Conservation (phyloP, 2,113 vertebrate genomes). For the Chloropsis cyanopogon region DNA sequence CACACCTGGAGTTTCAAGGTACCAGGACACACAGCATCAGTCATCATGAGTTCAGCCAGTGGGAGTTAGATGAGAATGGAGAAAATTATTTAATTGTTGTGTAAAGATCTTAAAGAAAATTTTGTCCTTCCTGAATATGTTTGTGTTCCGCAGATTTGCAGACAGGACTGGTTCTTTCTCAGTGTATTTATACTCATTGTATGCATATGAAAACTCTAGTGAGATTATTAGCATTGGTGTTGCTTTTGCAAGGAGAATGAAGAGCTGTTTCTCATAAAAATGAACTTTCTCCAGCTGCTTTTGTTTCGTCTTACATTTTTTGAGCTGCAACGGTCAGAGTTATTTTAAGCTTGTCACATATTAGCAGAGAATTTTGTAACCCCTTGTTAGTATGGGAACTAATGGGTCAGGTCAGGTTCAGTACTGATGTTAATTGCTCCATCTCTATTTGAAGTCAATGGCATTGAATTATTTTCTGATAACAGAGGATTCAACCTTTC, state of each 20-base stretch:
- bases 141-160: background rate
- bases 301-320: background rate
- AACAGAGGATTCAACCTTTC: background rate
- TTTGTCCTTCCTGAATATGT: background rate
- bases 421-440: background rate
- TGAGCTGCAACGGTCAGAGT: background rate
- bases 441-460: background rate
- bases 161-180: background rate
- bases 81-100: background rate
- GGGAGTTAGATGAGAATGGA: background rate
- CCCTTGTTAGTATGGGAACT: background rate
- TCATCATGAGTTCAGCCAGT: background rate
- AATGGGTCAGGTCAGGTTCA: background rate
- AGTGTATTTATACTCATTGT: background rate
- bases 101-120: background rate
- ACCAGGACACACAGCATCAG: background rate
- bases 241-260: background rate
- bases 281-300: background rate
- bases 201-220: background rate
- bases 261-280: background rate
- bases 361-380: background rate
- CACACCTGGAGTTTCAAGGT: background rate
- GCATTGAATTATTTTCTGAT: background rate
- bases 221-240: background rate
- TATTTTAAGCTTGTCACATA: background rate